Evolutionary conservation across 2,113 vertebrate species (phyloP), one percentile per base, ranked within the genome.

Genomic region (Austrofundulus limnaeus): DNA sequence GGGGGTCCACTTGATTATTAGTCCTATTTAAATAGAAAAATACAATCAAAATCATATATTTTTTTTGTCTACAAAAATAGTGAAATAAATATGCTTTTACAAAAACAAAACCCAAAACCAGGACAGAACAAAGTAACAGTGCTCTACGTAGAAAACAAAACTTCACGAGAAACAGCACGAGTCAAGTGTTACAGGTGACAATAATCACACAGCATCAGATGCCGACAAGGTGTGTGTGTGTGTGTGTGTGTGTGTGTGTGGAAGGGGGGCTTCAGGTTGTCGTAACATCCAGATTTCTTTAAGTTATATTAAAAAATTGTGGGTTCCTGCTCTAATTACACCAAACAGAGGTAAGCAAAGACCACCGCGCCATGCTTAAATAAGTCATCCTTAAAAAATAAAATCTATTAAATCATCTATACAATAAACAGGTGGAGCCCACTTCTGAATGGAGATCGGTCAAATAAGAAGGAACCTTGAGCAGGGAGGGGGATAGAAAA

Each of bases 51-150:
- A 96, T 94, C 93, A 96, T 95, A 92, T 90, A 88, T 94, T 94
- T 84, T 86, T 94, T 94, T 87, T 71, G 58, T 93, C 95, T 98
- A 98, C 94, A 98, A 99, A 98, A 97, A 98, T 97, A 98, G 94
- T 94, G 94, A 98, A 98, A 98, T 97, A 98, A 98, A 98, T 97
- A 97, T 94, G 94, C 96, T 94, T 88, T 94, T 85, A 88, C 86
- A 89, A 94, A 95, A 94, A 34, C 3, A 31, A 31, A 20, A 45
- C 15, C 14, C 8, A 52, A 37, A 34, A 91, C 92, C 93, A 93
- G 86, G 83, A 86, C 84, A 75, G 77, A 83, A 83, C 73, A 73
- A 86, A 92, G 87, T 86, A 95, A 95, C 94, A 96, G 94, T 95
- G 94, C 95, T 95, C 73, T 95, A 95, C 92, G 93, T 93, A 93